Evolutionary conservation across 2,797 vertebrate genomes (phyloP).

Genomic region (Valencia hispanica): DNA sequence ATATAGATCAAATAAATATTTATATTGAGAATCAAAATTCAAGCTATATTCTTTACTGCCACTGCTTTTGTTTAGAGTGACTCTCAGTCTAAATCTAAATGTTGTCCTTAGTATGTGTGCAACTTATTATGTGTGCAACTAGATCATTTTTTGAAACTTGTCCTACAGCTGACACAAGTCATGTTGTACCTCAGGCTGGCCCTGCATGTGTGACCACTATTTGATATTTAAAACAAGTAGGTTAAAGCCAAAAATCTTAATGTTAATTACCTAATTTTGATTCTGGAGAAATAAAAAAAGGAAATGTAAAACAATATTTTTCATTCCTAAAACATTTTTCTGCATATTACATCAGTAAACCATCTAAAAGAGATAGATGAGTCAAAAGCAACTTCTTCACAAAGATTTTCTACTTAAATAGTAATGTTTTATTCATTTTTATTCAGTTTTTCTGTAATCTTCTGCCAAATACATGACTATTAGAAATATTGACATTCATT

Average conservation of each 20-base stretch:
- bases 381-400: background rate
- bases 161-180: background rate
- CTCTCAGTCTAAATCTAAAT: background rate
- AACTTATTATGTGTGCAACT: background rate
- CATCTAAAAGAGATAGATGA: background rate
- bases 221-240: background rate
- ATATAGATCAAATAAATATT: background rate
- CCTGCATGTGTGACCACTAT: background rate
- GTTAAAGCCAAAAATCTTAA: background rate
- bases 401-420: slow-evolving; percentile 3
- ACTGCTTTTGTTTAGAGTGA: background rate
- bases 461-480: background rate
- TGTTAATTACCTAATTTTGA: background rate
- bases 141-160: background rate
- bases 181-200: background rate
- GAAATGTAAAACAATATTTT: background rate
- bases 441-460: background rate
- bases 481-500: slow-evolving; percentile 6
- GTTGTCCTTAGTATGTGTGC: background rate
- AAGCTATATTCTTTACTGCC: background rate
- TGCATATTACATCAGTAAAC: too few relatives aligned
- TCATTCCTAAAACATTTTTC: background rate
- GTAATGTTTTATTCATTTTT: background rate
- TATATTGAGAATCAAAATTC: background rate
- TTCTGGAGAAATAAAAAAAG: background rate